Conservation (phyloP, 2,888 invertebrate species). For the Lapara coniferarum region DNA sequence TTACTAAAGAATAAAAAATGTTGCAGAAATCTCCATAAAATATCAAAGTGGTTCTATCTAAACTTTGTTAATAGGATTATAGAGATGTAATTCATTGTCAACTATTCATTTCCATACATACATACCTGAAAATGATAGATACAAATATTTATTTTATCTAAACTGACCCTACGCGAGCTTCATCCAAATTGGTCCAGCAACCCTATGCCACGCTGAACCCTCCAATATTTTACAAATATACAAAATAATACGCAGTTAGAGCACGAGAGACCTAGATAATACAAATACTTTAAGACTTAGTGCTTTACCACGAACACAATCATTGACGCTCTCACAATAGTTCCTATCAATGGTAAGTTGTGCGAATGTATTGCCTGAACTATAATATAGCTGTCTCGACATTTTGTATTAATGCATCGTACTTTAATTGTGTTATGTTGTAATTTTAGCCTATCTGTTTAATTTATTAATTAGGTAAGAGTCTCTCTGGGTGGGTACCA, state of each 20-base stretch:
- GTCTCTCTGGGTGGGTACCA: too few relatives aligned
- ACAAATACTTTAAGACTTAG: slow-evolving; percentile 32
- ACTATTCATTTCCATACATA: too few relatives aligned
- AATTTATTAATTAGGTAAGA: too few relatives aligned
- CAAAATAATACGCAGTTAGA: slow-evolving; percentile 13
- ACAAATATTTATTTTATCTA: too few relatives aligned
- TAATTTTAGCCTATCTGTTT: too few relatives aligned
- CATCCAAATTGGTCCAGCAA: neutral
- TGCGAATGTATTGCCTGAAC: neutral
- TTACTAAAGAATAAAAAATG: too few relatives aligned
- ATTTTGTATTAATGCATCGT: neutral
- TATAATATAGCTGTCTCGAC: neutral
- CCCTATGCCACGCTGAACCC: slow-evolving; percentile 7
- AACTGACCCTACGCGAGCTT: neutral
- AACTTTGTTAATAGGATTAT: too few relatives aligned
- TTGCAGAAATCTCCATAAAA: too few relatives aligned
- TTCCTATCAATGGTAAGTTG: slow-evolving; percentile 53
- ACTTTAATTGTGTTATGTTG: too few relatives aligned
- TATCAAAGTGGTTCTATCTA: too few relatives aligned
- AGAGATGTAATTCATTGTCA: too few relatives aligned
- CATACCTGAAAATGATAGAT: too few relatives aligned
- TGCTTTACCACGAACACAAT: neutral
- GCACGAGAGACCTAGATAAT: slow-evolving; percentile 25
- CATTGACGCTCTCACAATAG: slow-evolving; percentile 52
- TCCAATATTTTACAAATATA: slow-evolving; percentile 9